Base-by-base conservation (phyloP, 1,140 invertebrate species). In the Magallana angulata region DNA sequence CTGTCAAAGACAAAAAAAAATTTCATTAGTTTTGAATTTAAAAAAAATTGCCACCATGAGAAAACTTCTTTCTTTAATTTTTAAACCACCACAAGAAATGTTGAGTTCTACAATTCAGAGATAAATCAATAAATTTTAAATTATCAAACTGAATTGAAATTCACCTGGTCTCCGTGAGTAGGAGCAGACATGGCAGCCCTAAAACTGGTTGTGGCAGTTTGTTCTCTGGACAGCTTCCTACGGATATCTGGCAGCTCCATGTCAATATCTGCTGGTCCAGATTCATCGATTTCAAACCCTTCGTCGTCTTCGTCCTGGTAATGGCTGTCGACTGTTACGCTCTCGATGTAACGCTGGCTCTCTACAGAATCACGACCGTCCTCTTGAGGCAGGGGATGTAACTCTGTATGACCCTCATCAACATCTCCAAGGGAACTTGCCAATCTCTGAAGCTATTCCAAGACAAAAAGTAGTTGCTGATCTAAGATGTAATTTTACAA, bases 341-440 rank as follows among this genome's bases (percentile, higher is more conserved):
- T 89, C 62, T 89, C 88, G 14, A 89, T 87, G 36, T 89, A 89
- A 9, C 83, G 82, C n/a, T 81, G 85, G 87, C 85, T 89, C 30
- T 85, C 85, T 60, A 82, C 30, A 1, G 85, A 87, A 18, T 84
- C 88, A 7, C 60, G 56, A 11, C 71, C 80, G n/a, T 87, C 85
- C 48, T 76, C 64, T 36, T 58, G 88, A 57, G 4, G 18, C 57
- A n/a, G 82, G 83, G n/a, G 71, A 71, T 8, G 87, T 57, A 84
- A 60, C n/a, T 30, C 16, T 82, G 81, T 56, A 9, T 68, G 57
- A 57, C 24, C 71, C 7, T 81, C 85, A 12, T 68, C 88, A 57
- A 82, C 80, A 30, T 89, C 88, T 81, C 59, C 85, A n/a, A 86
- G 57, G 24, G 88, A 85, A 76, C 81, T 82, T 8, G 57, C 60